Base-by-base conservation (phyloP, 2,888 invertebrate species). In the Punctoribates punctum region DNA sequence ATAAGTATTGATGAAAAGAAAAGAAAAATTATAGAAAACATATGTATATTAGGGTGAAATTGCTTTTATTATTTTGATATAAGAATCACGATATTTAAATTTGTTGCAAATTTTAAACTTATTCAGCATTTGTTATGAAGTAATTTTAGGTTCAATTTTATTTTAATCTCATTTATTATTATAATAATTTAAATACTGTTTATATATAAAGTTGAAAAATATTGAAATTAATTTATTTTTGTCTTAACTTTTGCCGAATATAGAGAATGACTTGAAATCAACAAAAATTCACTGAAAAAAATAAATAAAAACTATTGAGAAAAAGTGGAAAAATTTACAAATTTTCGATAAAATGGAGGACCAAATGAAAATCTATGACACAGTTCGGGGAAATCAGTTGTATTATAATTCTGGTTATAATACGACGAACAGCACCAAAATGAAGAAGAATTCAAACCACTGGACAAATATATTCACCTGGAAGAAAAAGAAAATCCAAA, bases 391-490 rank as follows among this genome's bases (percentile, higher is more conserved):
- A 23, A 70, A 70, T 23, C 42, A 70, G 25, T 46, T 11, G 2
- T 70, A 70, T 23, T 70, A 70, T 25, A 70, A 70, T 29, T 34
- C 67, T 9, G 34, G 70, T 20, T 70, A 23, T 23, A 70, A 70
- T 23, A 70, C 70, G n/a, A 70, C 70, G 13, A 70, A 70, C 23
- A 38, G 70, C 23, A 11, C 70, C 9, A 70, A 46, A 70, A n/a
- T 70, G 8, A 70, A 70, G 34, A 70, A 70, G 70, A 34, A 34
- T 34, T 70, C 70, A 0, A 65, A 29, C 8, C 42, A 70, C 13
- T 70, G 70, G 70, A 70, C 42, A 17, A 70, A 70, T 70, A 70
- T 70, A 3, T 70, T 70, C 46, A 70, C 70, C 5, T 70, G 70
- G 70, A 70, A 70, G 46, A 70, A 70, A 13, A 70, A 70, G 70